These are phyloP conservation scores for Hipparchia semele DNA, from an alignment of 2,888 invertebrate species.

Conservation along the genomic window DNA sequence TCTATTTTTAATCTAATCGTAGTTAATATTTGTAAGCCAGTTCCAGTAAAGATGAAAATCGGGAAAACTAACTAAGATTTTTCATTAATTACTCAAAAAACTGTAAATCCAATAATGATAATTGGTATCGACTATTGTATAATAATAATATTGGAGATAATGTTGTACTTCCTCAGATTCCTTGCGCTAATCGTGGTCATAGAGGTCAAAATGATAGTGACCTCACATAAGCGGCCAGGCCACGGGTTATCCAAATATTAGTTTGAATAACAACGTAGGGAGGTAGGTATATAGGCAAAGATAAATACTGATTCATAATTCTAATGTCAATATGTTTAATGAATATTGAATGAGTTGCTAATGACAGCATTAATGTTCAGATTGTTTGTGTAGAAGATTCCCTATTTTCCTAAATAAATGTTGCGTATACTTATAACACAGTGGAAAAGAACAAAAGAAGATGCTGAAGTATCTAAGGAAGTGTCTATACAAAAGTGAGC, in stretches of 20 bases:
- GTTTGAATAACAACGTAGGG: conserved; percentile 24
- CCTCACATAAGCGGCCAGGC: conserved; percentile 18
- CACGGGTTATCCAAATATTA: conserved; percentile 34
- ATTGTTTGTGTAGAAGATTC: background rate
- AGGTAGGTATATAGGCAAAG: conserved; percentile 27
- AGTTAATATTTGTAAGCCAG: too few species aligned
- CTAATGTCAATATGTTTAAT: conserved; percentile 6
- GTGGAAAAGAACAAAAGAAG: too few species aligned
- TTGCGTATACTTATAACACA: too few species aligned
- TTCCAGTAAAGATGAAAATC: too few species aligned
- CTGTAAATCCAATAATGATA: too few species aligned
- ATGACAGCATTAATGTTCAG: conserved; percentile 4
- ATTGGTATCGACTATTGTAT: too few species aligned
- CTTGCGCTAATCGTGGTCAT: background rate
- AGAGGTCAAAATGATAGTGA: background rate
- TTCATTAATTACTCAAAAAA: too few species aligned
- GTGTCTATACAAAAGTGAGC: background rate
- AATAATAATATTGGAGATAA: too few species aligned
- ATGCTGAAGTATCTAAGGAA: background rate
- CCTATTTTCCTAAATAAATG: background rate
- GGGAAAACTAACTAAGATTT: too few species aligned
- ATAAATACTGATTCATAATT: conserved; percentile 33
- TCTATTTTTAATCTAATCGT: too few species aligned
- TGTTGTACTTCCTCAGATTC: too few species aligned
- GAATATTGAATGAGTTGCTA: conserved; percentile 12